These are phyloP conservation scores for Dysdera silvatica DNA, from an alignment of 1,140 invertebrate genomes.

Conservation along the genomic window DNA sequence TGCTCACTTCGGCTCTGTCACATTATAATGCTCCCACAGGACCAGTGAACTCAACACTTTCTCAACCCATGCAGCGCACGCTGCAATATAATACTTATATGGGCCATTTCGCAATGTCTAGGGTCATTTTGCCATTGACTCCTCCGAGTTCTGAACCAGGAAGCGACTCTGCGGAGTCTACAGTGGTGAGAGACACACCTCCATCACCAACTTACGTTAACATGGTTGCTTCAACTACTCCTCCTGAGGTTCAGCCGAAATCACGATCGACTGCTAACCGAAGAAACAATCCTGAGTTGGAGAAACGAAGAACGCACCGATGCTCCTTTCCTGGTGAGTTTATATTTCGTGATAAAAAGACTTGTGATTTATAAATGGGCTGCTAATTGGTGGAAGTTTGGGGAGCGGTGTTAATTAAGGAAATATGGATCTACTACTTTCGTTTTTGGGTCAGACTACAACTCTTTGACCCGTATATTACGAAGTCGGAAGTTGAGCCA, in stretches of 20 bases:
- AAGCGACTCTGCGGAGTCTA: constrained; percentile 36
- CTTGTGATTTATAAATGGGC: too few relatives aligned
- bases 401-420: too few relatives aligned
- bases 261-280: constrained; percentile 62
- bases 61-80: not conserved
- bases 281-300: constrained; percentile 89
- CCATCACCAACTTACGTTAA: constrained; percentile 43
- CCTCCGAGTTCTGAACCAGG: constrained; percentile 74
- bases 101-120: constrained; percentile 13
- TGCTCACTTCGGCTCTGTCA: not conserved
- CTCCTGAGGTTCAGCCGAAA: constrained; percentile 47
- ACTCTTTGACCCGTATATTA: too few relatives aligned
- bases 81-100: too few relatives aligned
- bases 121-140: constrained; percentile 54
- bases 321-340: constrained; percentile 84
- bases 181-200: constrained; percentile 32
- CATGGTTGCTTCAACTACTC: constrained; percentile 53
- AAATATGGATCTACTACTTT: too few relatives aligned
- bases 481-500: too few relatives aligned
- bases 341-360: too few relatives aligned
- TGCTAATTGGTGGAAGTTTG: too few relatives aligned
- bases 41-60: not conserved
- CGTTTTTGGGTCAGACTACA: too few relatives aligned
- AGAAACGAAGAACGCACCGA: constrained; percentile 87
- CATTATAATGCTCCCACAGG: not conserved